Evolutionary conservation across 2,113 vertebrate genomes (phyloP).

Genomic region (Grammomys dolichurus): DNA sequence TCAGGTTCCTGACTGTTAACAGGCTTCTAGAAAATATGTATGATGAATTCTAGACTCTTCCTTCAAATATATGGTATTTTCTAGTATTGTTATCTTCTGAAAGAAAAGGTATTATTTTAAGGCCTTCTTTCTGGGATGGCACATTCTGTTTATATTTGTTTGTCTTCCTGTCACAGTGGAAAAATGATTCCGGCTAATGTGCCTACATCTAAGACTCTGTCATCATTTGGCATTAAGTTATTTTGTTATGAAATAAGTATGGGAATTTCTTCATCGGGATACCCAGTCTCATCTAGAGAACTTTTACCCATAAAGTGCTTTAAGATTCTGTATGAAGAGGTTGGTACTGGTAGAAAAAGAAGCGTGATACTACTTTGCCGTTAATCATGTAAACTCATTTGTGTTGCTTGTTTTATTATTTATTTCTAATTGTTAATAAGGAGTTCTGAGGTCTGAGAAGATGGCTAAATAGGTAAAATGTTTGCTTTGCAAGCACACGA

Average conservation of each 20-base stretch:
- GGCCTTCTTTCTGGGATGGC: background rate
- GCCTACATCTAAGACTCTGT: background rate
- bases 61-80: slow-evolving; percentile 12
- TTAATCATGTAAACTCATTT: too few relatives aligned
- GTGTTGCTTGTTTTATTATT: background rate
- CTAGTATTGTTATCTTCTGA: background rate
- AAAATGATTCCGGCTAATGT: background rate
- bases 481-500: background rate
- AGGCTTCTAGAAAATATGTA: slow-evolving; percentile 30
- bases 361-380: background rate
- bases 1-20: slow-evolving; percentile 39
- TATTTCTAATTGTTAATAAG: background rate
- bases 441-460: background rate
- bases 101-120: background rate
- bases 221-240: background rate
- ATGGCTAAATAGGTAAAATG: background rate
- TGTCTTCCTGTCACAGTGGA: background rate
- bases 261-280: background rate
- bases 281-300: too few relatives aligned
- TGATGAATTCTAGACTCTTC: background rate
- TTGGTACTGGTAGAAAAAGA: background rate
- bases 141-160: slow-evolving; percentile 25
- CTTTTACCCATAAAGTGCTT: rapidly evolving
- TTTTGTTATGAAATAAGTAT: background rate
- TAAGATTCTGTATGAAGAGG: background rate